phyloP scores from a whole-genome alignment of 1,140 invertebrate genomes.

The Chionoecetes opilio region DNA sequence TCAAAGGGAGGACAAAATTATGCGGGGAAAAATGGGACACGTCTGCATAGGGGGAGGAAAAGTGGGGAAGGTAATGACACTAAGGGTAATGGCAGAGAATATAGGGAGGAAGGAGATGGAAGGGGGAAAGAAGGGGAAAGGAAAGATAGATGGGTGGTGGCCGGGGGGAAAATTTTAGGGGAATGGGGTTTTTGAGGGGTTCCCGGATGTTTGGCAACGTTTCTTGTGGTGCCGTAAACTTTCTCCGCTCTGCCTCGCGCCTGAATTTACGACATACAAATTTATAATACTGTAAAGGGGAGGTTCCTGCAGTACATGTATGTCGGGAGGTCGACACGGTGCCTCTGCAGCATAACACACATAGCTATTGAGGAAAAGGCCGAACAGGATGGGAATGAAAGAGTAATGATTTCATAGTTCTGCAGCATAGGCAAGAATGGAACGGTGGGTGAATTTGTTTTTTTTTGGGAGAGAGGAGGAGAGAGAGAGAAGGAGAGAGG shows the following conservation, averaged over 20 bases:
- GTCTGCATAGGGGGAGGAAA: too few relatives aligned
- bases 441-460: neutral
- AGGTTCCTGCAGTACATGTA: conserved; percentile 27
- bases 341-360: neutral
- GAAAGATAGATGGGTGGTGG: neutral
- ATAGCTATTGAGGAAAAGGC: neutral
- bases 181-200: neutral
- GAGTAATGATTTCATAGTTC: neutral
- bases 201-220: conserved; percentile 23
- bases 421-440: neutral
- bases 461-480: neutral
- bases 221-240: conserved; percentile 16
- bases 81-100: too few relatives aligned
- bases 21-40: too few relatives aligned
- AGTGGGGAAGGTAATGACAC: too few relatives aligned
- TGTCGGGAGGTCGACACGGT: neutral
- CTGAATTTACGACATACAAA: conserved; percentile 30
- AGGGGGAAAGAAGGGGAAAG: neutral
- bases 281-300: conserved; percentile 29
- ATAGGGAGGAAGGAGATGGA: neutral
- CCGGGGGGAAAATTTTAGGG: conserved; percentile 5
- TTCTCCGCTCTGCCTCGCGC: neutral
- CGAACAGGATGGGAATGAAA: neutral
- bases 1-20: too few relatives aligned
- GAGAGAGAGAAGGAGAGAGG: neutral